Evolutionary conservation across 2,797 vertebrate genomes (phyloP).

Genomic region (Natrix natrix): DNA sequence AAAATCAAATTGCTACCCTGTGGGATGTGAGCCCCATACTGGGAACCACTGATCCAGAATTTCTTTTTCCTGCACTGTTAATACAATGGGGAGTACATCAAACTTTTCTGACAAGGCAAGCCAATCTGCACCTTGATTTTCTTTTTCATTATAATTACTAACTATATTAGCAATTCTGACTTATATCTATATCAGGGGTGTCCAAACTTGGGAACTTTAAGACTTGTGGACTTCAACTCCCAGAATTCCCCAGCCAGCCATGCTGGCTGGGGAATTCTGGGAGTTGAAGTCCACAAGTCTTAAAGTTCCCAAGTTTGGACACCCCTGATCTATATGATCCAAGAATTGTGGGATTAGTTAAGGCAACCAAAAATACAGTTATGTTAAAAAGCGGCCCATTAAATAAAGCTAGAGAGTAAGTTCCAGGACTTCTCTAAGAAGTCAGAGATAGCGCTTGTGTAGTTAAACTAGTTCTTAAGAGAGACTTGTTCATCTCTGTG

Average conservation of each 20-base stretch:
- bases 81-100: neutral
- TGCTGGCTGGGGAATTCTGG: too few relatives aligned
- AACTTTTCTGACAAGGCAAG: neutral
- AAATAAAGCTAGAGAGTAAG: neutral
- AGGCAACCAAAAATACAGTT: neutral
- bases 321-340: neutral
- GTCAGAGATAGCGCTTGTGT: neutral
- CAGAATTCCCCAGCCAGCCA: too few relatives aligned
- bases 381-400: neutral
- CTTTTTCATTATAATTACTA: neutral
- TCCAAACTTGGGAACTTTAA: too few relatives aligned
- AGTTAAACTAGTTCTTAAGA: neutral
- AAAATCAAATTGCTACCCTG: too few relatives aligned
- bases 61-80: neutral
- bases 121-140: neutral
- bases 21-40: too few relatives aligned
- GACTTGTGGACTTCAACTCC: too few relatives aligned
- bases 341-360: neutral
- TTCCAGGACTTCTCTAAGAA: neutral
- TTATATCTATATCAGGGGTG: neutral
- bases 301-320: too few relatives aligned
- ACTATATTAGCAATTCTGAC: neutral
- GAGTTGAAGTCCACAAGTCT: too few relatives aligned
- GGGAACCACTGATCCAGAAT: neutral
- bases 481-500: neutral